Percentiles rank a stretch among this genome's conserved stretches.
Conservation (phyloP, 2,113 vertebrate genomes). For the Epinephelus lanceolatus region DNA sequence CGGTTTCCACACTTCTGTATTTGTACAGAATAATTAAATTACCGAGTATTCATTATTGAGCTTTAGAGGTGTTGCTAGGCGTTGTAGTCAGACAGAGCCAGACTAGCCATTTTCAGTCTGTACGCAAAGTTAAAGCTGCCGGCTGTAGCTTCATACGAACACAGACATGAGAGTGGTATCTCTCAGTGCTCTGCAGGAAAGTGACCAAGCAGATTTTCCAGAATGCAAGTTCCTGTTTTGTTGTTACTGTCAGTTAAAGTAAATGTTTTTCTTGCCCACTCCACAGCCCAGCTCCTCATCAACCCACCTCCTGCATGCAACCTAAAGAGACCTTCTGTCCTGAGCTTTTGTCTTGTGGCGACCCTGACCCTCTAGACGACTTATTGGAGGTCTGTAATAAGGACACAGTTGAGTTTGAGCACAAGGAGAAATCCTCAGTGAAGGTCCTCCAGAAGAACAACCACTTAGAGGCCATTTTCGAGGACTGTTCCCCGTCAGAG, state of each 20-base stretch:
- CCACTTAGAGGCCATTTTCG: conserved; percentile 49
- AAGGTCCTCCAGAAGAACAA: conserved; percentile 42
- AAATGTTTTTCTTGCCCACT: not conserved
- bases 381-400: conserved; percentile 10
- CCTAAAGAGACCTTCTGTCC: conserved; percentile 5
- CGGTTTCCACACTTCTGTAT: not conserved
- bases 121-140: too few relatives aligned
- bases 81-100: not conserved
- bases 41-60: too few relatives aligned
- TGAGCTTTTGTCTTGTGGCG: not conserved
- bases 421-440: conserved; percentile 24
- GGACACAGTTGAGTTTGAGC: not conserved
- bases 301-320: conserved; percentile 53
- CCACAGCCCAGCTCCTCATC: conserved; percentile 79
- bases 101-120: not conserved
- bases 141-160: too few relatives aligned
- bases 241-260: not conserved
- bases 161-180: too few relatives aligned
- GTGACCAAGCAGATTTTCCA: not conserved
- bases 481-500: conserved; percentile 15
- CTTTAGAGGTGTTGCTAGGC: not conserved
- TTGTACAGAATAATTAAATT: not conserved
- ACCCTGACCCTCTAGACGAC: conserved; percentile 26
- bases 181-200: too few relatives aligned
- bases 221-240: not conserved